Evolutionary conservation across 2,888 invertebrate genomes (phyloP).

Genomic region (Sphinx pinastri): DNA sequence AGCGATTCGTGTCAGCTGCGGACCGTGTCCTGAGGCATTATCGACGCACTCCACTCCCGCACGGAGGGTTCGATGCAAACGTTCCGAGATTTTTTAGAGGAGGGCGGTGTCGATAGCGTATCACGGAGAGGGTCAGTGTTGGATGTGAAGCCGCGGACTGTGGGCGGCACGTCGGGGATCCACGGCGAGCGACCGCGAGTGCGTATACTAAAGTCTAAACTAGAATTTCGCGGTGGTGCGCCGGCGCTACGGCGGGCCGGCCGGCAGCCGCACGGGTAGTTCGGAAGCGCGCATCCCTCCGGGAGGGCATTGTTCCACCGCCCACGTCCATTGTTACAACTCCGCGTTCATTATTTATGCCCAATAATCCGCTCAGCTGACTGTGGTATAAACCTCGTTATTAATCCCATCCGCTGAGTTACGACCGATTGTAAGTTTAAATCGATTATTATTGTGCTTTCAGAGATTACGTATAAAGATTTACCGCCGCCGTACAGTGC

Average conservation of each 20-base stretch:
- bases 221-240: slow-evolving; percentile 9
- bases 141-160: slow-evolving; percentile 57
- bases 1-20: slow-evolving; percentile 38
- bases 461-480: slow-evolving; percentile 73
- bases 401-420: slow-evolving; percentile 55
- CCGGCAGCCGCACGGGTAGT: slow-evolving; percentile 39
- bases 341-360: slow-evolving; percentile 55
- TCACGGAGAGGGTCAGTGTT: slow-evolving; percentile 54
- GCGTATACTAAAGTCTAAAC: slow-evolving; percentile 42
- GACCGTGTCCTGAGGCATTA: slow-evolving; percentile 56
- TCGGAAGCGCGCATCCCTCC: slow-evolving; percentile 53
- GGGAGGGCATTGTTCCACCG: slow-evolving; percentile 57
- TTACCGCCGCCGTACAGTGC: slow-evolving; percentile 74
- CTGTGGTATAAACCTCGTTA: slow-evolving; percentile 59
- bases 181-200: slow-evolving; percentile 14
- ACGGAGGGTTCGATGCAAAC: slow-evolving; percentile 49
- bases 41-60: slow-evolving; percentile 36
- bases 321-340: slow-evolving; percentile 59
- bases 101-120: slow-evolving; percentile 57
- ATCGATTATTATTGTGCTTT: slow-evolving; percentile 53
- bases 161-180: slow-evolving; percentile 48
- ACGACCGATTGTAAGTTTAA: slow-evolving; percentile 59
- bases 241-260: neutral
- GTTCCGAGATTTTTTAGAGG: slow-evolving; percentile 53
- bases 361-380: slow-evolving; percentile 63